phyloP scores from a whole-genome alignment of 1,140 invertebrate genomes.

The Uloborus diversus region DNA sequence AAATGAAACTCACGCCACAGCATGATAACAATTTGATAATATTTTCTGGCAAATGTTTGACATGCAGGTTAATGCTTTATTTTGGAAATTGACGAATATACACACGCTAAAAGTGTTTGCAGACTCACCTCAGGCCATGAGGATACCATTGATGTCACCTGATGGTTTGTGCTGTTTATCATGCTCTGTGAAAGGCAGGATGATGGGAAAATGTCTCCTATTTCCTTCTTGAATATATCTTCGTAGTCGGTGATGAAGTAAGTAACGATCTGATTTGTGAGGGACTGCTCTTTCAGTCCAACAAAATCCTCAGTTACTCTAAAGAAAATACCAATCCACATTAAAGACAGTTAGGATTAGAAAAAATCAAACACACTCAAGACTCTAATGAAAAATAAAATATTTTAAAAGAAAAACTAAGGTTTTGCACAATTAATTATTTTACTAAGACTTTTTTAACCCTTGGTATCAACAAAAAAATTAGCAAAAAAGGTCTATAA shows the following conservation, averaged over 20 bases:
- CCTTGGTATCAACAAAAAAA: slow-evolving; percentile 8
- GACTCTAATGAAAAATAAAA: no score
- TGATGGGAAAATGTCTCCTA: background rate
- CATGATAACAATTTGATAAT: no score
- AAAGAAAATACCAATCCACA: no score
- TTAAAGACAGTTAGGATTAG: no score
- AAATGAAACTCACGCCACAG: no score
- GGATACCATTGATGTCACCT: slow-evolving; percentile 38
- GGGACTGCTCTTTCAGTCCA: slow-evolving; percentile 66
- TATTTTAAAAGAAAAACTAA: background rate
- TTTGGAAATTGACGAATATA: no score
- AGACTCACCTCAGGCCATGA: slow-evolving; percentile 45
- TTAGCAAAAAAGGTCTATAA: background rate
- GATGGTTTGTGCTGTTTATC: slow-evolving; percentile 27
- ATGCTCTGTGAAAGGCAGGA: background rate
- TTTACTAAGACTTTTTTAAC: no score
- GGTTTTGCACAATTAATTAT: background rate
- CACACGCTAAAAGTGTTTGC: no score
- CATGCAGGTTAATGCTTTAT: no score
- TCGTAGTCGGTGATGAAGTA: slow-evolving; percentile 66
- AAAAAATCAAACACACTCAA: no score
- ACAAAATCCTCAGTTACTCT: slow-evolving; percentile 59
- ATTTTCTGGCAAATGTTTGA: no score
- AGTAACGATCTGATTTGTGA: slow-evolving; percentile 67
- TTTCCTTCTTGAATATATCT: slow-evolving; percentile 62